Conservation (phyloP, 1,140 invertebrate genomes). For the Caenorhabditis briggsae region DNA sequence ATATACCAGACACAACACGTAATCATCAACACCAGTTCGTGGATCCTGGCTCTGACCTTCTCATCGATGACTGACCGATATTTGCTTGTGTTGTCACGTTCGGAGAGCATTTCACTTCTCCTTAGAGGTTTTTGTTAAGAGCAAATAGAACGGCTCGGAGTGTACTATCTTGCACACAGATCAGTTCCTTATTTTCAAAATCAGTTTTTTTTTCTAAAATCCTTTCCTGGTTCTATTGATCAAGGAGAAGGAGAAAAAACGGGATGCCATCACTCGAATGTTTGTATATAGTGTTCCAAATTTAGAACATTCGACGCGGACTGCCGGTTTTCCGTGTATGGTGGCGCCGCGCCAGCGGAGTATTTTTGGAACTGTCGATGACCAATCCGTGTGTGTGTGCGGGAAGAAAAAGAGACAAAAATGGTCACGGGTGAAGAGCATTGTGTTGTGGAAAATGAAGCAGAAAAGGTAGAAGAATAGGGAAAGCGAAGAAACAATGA, state of each 20-base stretch:
- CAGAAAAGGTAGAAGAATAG: not conserved
- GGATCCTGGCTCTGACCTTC: slow-evolving; percentile 14
- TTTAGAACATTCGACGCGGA: slow-evolving; percentile 3
- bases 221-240: not conserved
- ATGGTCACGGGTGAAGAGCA: slow-evolving; percentile 39
- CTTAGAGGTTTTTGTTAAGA: slow-evolving; percentile 3
- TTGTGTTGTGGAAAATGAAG: not conserved
- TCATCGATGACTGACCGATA: slow-evolving; percentile 42
- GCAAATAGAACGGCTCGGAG: slow-evolving; percentile 7
- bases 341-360: slow-evolving; percentile 27
- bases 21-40: not conserved
- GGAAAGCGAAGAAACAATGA: slow-evolving; percentile 9
- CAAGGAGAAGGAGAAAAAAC: not conserved
- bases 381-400: slow-evolving; percentile 2
- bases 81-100: slow-evolving; percentile 55
- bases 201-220: not conserved
- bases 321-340: slow-evolving; percentile 29
- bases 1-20: not conserved
- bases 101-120: not conserved
- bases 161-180: slow-evolving; percentile 6
- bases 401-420: not conserved
- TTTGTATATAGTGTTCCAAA: slow-evolving; percentile 38
- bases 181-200: slow-evolving; percentile 48
- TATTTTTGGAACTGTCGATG: slow-evolving; percentile 51
- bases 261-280: slow-evolving; percentile 30